Evolutionary conservation across 2,888 invertebrate species (phyloP), one percentile per base, ranked within the genome.

Genomic region (Erynnis tages): DNA sequence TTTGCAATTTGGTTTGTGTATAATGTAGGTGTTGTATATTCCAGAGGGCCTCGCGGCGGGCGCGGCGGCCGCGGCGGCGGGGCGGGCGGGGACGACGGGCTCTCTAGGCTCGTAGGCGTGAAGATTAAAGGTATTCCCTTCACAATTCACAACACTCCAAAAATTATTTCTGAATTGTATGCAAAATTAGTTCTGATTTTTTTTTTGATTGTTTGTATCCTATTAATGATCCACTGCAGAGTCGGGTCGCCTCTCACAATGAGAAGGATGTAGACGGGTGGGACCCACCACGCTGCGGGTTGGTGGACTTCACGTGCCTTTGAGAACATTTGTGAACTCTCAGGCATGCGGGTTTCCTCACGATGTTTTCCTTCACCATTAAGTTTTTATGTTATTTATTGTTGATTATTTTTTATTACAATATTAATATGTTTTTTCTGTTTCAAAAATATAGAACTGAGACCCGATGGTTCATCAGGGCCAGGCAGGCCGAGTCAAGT

Each of bases 61-160:
- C 32, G 16, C 41, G 56, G 37, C 44, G 27, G 54, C 60, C 61
- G 54, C 61, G 14, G 52, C 35, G 46, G 43, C 23, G 57, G 58
- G 43, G 58, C 56, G 49, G 56, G 62, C 40, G 57, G 62, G 0
- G 86, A 86, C 61, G 85, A 85, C 56, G 74, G 82, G 25, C 78
- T 87, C 59, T 73, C 85, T 10, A 84, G 82, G 16, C 79, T 88
- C 0, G 85, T 88, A 43, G 88, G 88, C 5, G 81, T 88, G 45
- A 88, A 87, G 65, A 85, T 88, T 30, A 87, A 83, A 76, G 87
- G 86, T 84, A 35, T 16, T 23, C 3, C 17, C 2, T 2, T 5
- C 2, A 25, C 25, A 7, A 2, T 8, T 8, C 2, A 2, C 8
- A 5, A 25, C 8, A 7, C 25, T 8, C 8, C 5, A 8, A 7